Percentiles rank a stretch among this genome's conserved stretches.
These are phyloP conservation scores for Eulimnadia texana DNA, from an alignment of 1,140 invertebrate species.

Conservation along the genomic window DNA sequence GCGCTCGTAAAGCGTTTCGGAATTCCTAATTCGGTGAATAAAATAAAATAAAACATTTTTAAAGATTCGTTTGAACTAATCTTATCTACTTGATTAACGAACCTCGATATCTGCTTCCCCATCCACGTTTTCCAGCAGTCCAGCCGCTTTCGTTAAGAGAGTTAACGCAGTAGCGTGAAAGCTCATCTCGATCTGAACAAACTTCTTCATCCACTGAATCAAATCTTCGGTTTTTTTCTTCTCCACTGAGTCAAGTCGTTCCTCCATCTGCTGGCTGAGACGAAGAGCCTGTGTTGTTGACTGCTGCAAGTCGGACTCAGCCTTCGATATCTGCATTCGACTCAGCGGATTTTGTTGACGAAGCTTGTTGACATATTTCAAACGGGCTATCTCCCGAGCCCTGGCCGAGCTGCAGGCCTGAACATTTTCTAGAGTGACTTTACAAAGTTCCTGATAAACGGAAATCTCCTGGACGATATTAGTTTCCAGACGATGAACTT, in stretches of 20 bases:
- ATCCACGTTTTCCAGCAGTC: slow-evolving; percentile 9
- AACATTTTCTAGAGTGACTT: slow-evolving; percentile 7
- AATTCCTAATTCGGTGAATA: neutral
- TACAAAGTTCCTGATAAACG: slow-evolving; percentile 4
- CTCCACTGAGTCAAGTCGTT: slow-evolving; percentile 7
- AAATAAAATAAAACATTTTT: neutral
- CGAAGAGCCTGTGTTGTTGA: slow-evolving; percentile 3
- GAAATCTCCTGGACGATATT: slow-evolving; percentile 8
- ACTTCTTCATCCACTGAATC: neutral
- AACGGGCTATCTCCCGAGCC: slow-evolving; percentile 1
- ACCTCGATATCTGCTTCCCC: slow-evolving; percentile 9
- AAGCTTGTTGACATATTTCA: slow-evolving; percentile 13
- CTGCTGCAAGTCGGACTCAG: slow-evolving; percentile 7
- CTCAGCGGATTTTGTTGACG: slow-evolving; percentile 12
- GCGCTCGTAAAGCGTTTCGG: slow-evolving; percentile 7
- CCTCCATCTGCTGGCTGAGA: slow-evolving; percentile 8
- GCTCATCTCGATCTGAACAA: slow-evolving; percentile 10
- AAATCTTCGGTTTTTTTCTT: slow-evolving; percentile 9
- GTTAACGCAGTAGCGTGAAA: slow-evolving; percentile 1
- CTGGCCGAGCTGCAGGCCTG: neutral
- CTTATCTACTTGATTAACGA: neutral
- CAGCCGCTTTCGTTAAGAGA: neutral
- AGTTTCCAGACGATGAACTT: slow-evolving; percentile 7
- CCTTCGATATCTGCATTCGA: slow-evolving; percentile 12
- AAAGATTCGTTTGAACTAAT: neutral